Evolutionary conservation across 1,140 invertebrate genomes (phyloP).

Genomic region (Eupristina koningsbergeri): DNA sequence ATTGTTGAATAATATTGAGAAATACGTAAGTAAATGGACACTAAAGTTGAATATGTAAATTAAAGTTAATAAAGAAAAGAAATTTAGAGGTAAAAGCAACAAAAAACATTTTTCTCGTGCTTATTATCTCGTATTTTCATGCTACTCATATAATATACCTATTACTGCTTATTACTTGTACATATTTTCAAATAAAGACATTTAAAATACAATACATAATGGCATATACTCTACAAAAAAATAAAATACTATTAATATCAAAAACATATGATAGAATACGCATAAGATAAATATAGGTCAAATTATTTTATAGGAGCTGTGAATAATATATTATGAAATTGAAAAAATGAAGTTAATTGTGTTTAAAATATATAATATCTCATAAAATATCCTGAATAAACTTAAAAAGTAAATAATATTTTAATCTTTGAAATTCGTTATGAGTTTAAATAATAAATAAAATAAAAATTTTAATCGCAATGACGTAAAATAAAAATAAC

Average conservation of each 20-base stretch:
- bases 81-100: background rate
- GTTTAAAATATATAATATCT: background rate
- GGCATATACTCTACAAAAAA: no score
- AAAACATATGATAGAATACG: background rate
- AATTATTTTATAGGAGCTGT: background rate
- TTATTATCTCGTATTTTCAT: slow-evolving; percentile 24
- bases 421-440: background rate
- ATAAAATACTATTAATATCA: background rate
- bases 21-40: slow-evolving; percentile 34
- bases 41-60: background rate
- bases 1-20: slow-evolving; percentile 30
- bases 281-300: background rate
- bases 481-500: no score
- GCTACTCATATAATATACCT: background rate
- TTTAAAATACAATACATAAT: background rate
- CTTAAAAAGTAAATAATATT: background rate
- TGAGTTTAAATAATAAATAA: background rate
- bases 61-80: background rate
- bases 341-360: background rate
- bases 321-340: background rate
- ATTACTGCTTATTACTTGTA: slow-evolving; percentile 19
- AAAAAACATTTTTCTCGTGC: slow-evolving; percentile 32
- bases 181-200: background rate
- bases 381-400: background rate
- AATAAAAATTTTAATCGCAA: no score